Conservation (phyloP, 2,888 invertebrate genomes). For the Steromphala cineraria region DNA sequence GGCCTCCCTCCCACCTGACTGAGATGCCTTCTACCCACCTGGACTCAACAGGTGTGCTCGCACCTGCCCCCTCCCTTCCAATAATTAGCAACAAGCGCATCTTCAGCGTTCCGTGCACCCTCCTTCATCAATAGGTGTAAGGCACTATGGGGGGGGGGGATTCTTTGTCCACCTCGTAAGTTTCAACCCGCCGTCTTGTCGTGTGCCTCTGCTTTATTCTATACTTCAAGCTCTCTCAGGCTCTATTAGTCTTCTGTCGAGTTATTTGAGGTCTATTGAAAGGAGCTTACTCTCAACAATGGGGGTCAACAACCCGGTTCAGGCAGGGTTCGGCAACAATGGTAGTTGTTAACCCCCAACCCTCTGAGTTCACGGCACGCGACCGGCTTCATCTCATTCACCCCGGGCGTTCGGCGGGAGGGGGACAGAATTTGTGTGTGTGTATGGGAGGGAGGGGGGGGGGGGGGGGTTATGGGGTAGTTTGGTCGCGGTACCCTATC, state of each 20-base stretch:
- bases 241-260: neutral
- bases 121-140: neutral
- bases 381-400: neutral
- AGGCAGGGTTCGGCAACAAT: neutral
- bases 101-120: neutral
- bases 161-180: neutral
- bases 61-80: neutral
- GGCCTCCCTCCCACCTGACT: too few species aligned
- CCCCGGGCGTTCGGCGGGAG: neutral
- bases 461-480: too few species aligned
- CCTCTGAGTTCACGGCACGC: neutral
- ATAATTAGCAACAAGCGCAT: conserved; percentile 7
- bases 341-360: neutral
- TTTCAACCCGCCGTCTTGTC: neutral
- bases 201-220: neutral
- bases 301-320: conserved; percentile 2
- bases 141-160: neutral
- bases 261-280: conserved; percentile 3
- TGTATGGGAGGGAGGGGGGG: too few species aligned
- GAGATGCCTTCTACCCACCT: too few species aligned
- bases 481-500: too few species aligned
- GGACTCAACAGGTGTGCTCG: neutral
- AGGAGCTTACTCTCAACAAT: neutral
- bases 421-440: too few species aligned
- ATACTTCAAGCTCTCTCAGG: neutral